Evolutionary conservation across 1,140 invertebrate species (phyloP).

Genomic region (Pantala flavescens): DNA sequence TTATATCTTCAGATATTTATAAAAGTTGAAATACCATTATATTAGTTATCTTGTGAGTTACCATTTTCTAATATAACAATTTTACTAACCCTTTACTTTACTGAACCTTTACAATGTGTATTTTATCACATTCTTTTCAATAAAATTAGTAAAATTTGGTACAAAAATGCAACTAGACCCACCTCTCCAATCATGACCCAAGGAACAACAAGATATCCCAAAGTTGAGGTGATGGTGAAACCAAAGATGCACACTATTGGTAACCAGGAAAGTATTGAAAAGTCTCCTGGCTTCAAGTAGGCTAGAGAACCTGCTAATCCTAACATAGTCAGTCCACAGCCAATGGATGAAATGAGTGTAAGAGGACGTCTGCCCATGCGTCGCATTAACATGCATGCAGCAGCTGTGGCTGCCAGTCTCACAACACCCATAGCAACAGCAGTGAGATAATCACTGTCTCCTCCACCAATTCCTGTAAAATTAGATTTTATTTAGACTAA

Average conservation of each 20-base stretch:
- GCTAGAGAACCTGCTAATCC: conserved; percentile 49
- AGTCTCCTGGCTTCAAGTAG: conserved; percentile 20
- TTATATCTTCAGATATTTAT: no score
- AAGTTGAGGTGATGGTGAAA: conserved; percentile 50
- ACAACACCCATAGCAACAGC: conserved; percentile 58
- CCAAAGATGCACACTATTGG: conserved; percentile 48
- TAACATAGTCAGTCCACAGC: conserved; percentile 53
- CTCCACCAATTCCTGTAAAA: conserved; percentile 15
- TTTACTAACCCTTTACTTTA: neutral
- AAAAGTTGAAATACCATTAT: no score
- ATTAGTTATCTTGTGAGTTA: no score
- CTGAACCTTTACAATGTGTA: neutral
- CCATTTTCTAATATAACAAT: neutral
- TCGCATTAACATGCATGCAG: conserved; percentile 48
- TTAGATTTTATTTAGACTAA: neutral
- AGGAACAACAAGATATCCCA: conserved; percentile 57
- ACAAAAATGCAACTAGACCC: conserved; percentile 24
- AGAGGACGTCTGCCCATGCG: conserved; percentile 52
- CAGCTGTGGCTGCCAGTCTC: conserved; percentile 47
- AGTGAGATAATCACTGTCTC: conserved; percentile 47
- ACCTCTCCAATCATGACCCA: conserved; percentile 66
- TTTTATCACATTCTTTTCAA: neutral
- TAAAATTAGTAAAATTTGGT: neutral
- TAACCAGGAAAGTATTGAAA: conserved; percentile 42
- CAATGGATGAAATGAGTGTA: conserved; percentile 53